phyloP scores from a whole-genome alignment of 2,888 invertebrate species.

The Pollenia labialis region DNA sequence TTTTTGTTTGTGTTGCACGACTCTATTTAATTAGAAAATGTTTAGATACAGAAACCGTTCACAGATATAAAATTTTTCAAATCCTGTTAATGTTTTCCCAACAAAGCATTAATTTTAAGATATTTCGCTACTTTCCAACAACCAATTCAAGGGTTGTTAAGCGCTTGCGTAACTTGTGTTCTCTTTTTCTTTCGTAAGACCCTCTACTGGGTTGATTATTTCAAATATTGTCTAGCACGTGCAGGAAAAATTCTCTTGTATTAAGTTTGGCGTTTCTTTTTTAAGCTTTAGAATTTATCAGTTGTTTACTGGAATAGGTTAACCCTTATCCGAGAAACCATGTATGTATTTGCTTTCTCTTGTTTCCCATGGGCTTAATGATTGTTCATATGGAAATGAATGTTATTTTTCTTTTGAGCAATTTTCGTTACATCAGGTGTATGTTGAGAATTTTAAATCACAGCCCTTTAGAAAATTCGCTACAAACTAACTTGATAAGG shows the following conservation, averaged over 20 bases:
- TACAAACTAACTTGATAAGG: too few species aligned
- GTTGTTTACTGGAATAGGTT: constrained; percentile 10
- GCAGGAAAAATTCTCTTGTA: constrained; percentile 1
- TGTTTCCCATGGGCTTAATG: background rate
- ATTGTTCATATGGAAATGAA: constrained; percentile 28
- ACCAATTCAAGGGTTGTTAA: constrained; percentile 30
- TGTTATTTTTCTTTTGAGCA: too few species aligned
- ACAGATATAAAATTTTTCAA: constrained; percentile 4
- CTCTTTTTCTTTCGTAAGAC: background rate
- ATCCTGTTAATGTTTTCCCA: constrained; percentile 50
- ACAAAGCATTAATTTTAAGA: constrained; percentile 52
- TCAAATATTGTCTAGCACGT: constrained; percentile 45
- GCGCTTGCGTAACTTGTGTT: constrained; percentile 54
- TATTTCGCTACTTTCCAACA: background rate
- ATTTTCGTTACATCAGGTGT: too few species aligned
- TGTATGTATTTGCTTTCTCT: too few species aligned
- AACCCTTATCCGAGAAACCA: constrained; percentile 14
- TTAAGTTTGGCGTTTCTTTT: background rate
- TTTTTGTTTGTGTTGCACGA: background rate
- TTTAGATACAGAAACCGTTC: constrained; percentile 11
- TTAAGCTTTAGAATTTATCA: constrained; percentile 38
- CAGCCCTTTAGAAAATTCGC: too few species aligned
- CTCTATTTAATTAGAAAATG: constrained; percentile 35
- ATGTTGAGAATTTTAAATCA: too few species aligned
- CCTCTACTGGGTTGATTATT: constrained; percentile 35